Evolutionary conservation across 2,113 vertebrate species (phyloP).

Genomic region (Aptenodytes forsteri): DNA sequence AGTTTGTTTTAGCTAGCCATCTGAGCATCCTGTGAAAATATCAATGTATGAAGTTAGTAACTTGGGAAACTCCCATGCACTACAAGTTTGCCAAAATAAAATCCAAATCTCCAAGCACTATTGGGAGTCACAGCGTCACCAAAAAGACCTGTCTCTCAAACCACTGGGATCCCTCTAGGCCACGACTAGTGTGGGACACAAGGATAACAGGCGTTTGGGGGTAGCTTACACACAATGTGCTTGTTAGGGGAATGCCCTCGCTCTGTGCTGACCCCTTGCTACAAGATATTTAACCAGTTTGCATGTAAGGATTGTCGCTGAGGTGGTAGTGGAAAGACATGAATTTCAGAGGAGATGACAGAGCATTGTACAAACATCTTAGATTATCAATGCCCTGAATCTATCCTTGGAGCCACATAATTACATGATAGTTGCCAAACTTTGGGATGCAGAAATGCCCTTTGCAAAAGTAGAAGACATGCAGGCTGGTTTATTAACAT

Average conservation of each 20-base stretch:
- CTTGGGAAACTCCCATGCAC: background rate
- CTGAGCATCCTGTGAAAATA: background rate
- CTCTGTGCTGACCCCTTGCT: background rate
- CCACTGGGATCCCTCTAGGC: background rate
- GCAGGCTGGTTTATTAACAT: background rate
- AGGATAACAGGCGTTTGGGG: background rate
- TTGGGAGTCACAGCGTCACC: background rate
- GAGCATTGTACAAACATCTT: background rate
- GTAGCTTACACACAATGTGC: background rate
- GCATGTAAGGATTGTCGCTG: background rate
- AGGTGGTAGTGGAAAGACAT: background rate
- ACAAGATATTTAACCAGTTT: background rate
- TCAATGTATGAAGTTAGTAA: background rate
- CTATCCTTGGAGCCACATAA: background rate
- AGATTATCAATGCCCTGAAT: background rate
- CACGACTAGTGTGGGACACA: background rate
- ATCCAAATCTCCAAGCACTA: background rate
- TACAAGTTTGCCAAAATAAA: background rate
- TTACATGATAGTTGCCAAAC: background rate
- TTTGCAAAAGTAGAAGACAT: background rate
- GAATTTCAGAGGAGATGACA: conserved; percentile 1
- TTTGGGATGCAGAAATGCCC: background rate
- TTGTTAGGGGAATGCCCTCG: background rate
- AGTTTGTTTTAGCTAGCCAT: background rate
- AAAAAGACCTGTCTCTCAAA: background rate